Evolutionary conservation across 2,113 vertebrate species (phyloP).

Genomic region (Pteruthius melanotis): DNA sequence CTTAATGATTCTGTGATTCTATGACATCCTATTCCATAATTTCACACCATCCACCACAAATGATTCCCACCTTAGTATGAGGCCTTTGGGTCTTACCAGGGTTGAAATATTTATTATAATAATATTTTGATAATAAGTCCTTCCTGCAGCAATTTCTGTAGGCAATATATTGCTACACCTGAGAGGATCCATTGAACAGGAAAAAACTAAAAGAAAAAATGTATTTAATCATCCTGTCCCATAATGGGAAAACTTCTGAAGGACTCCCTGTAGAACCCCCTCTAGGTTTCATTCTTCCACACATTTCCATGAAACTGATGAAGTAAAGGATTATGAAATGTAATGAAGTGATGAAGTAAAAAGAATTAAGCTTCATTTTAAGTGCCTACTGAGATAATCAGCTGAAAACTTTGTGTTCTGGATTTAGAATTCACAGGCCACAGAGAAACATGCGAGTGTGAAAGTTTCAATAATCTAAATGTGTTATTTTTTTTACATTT

Average conservation of each 20-base stretch:
- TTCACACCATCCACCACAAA: neutral
- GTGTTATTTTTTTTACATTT: neutral
- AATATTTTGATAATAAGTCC: neutral
- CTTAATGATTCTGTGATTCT: no score
- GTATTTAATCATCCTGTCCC: neutral
- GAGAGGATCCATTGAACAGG: neutral
- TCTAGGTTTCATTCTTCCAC: neutral
- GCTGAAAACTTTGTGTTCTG: neutral
- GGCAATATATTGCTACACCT: neutral
- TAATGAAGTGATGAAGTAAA: neutral
- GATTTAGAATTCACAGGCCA: neutral
- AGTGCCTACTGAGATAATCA: neutral
- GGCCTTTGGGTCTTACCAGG: neutral
- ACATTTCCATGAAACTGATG: neutral
- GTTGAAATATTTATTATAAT: neutral
- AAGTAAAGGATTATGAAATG: neutral
- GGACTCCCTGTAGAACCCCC: neutral
- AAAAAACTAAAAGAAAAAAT: neutral
- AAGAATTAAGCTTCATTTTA: neutral
- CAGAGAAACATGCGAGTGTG: fast-evolving
- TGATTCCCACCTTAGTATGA: neutral
- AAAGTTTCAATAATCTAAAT: neutral
- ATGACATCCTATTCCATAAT: neutral
- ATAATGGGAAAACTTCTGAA: neutral
- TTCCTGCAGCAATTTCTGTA: neutral